phyloP scores from a whole-genome alignment of 2,797 vertebrate species.

The Sarcophilus harrisii region DNA sequence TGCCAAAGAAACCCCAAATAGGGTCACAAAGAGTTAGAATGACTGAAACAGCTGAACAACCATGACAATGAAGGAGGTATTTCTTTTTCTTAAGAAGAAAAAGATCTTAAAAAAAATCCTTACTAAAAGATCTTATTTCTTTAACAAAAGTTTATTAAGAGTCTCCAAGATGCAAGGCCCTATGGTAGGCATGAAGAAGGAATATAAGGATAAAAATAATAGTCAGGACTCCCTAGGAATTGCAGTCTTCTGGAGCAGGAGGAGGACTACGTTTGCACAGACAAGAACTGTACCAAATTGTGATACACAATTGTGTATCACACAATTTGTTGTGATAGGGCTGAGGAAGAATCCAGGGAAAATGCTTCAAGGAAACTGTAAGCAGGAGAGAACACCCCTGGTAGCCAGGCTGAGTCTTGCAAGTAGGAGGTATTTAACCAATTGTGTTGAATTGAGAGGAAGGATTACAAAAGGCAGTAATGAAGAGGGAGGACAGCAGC shows the following conservation, averaged over 20 bases:
- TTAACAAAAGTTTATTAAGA: neutral
- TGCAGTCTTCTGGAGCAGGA: neutral
- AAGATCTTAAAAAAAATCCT: neutral
- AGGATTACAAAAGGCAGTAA: neutral
- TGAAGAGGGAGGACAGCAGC: neutral
- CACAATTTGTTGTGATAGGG: neutral
- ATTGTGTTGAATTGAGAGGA: neutral
- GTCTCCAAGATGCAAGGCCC: neutral
- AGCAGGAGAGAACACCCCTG: neutral
- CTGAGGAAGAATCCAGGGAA: neutral
- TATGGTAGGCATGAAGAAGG: neutral
- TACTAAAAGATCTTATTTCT: neutral
- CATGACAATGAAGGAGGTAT: neutral
- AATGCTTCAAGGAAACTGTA: neutral
- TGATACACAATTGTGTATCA: too few species aligned
- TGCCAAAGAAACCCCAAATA: neutral
- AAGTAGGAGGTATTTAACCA: neutral
- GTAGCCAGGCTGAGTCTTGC: neutral
- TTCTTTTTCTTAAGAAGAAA: neutral
- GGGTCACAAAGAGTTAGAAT: neutral
- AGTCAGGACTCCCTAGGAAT: neutral
- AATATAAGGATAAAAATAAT: neutral
- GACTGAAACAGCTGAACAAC: neutral
- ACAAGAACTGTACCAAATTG: neutral
- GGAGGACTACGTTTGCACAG: neutral